These are phyloP conservation scores for Sciaenops ocellatus DNA, from an alignment of 2,797 vertebrate genomes.

Conservation along the genomic window DNA sequence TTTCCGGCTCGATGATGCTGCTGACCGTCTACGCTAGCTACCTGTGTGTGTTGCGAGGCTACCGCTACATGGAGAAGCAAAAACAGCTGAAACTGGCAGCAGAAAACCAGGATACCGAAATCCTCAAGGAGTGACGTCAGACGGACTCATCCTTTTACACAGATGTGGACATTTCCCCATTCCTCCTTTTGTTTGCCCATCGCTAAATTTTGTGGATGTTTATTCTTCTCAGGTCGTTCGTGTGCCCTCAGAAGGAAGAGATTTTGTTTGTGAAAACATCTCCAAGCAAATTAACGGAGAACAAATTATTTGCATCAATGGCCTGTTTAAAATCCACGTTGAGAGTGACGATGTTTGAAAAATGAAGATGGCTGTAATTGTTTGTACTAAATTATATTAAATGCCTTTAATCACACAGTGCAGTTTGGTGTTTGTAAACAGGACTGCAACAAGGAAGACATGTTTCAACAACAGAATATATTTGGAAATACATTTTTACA, in stretches of 20 bases:
- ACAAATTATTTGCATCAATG: constrained; percentile 28
- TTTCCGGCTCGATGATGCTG: constrained; percentile 93
- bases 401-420: constrained; percentile 55
- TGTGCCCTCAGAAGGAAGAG: constrained; percentile 5
- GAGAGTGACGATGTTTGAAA: constrained; percentile 1
- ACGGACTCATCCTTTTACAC: constrained; percentile 25
- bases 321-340: constrained; percentile 15
- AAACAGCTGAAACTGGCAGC: constrained; percentile 80
- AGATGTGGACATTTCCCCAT: constrained; percentile 49
- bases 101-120: constrained; percentile 80
- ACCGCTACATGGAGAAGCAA: constrained; percentile 81
- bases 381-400: constrained; percentile 66
- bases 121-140: constrained; percentile 71
- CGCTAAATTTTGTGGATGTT: constrained; percentile 16
- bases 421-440: constrained; percentile 14
- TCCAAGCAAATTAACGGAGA: constrained; percentile 16
- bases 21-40: constrained; percentile 92
- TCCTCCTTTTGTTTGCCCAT: constrained; percentile 4
- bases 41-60: constrained; percentile 86
- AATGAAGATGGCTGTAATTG: constrained; percentile 38
- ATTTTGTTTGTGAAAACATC: constrained; percentile 33
- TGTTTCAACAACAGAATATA: constrained; percentile 63
- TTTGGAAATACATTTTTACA: constrained; percentile 70
- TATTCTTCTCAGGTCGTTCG: constrained; percentile 18
- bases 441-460: constrained; percentile 16